Base-by-base conservation (phyloP, 2,888 invertebrate genomes). In the Drosophila anomalata region DNA sequence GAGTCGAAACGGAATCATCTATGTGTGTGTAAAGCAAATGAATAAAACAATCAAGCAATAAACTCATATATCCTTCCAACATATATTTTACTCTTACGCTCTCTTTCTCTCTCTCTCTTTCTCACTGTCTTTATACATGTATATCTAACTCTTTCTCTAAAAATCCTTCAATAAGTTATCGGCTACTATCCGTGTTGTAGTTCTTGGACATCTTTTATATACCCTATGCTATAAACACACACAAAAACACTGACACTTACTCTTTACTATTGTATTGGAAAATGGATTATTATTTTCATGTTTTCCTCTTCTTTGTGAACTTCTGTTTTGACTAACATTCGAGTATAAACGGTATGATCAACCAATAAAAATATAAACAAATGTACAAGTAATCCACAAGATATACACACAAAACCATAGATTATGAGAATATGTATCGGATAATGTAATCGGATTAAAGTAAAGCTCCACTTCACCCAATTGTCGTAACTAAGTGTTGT, bases 181-280 rank as follows among this genome's bases (percentile, higher is more conserved):
- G 73, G 76, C 53, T 63, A 71, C 67, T 73, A 71, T 82, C 61
- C 69, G 70, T 87, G 86, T 87, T 85, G 86, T 87, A 87, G 86
- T 69, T 71, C 63, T 87, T 87, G 69, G 75, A 44, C 50, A 75
- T 69, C 80, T 60, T 59, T 75, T 42, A 55, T 26, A 33, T 22
- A 53, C 44, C 31, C 29, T 31, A 53, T 48, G 39, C 42, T 53
- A 36, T 48, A 17, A 20, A 54, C 20, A 26, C 4, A 46, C 8
- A 55, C 7, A 7, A 36, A 36, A 11, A 48, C 53, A 57, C 14
- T 48, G 8, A 39, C 11, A 60, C 46, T 12, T 14, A 60, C 44
- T 31, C 54, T 47, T 22, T 42, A 20, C 6, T 29, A 2, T 41
- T 26, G n/a, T 41, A 29, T 42, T 42, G 44, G 52, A 24, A 24